Conservation (phyloP, 1,140 invertebrate genomes). For the Odontomachus brunneus region DNA sequence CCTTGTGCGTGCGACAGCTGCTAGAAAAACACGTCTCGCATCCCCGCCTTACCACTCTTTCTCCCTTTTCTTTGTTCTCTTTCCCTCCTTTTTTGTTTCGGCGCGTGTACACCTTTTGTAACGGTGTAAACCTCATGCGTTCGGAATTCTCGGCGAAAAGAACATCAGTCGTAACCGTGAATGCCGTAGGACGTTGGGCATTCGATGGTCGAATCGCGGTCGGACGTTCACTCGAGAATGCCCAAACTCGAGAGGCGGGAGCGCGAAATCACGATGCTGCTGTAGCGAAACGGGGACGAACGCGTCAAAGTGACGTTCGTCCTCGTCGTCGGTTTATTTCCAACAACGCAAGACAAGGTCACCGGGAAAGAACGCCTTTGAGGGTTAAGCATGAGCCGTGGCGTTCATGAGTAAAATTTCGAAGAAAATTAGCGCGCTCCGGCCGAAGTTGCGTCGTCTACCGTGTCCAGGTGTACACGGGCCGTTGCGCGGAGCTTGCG, state of each 20-base stretch:
- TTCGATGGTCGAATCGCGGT: not conserved
- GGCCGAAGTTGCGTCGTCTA: conserved; percentile 38
- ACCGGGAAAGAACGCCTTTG: not conserved
- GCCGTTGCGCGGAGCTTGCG: conserved; percentile 50
- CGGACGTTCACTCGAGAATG: conserved; percentile 28
- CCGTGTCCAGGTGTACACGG: conserved; percentile 55
- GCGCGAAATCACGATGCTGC: too few species aligned
- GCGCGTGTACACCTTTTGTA: conserved; percentile 27
- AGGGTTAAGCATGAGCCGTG: conserved; percentile 3
- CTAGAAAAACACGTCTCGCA: conserved; percentile 66
- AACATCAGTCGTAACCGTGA: not conserved
- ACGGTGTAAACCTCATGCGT: not conserved
- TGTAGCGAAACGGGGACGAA: too few species aligned
- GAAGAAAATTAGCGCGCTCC: conserved; percentile 41
- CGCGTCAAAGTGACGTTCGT: not conserved
- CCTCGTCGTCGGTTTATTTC: not conserved
- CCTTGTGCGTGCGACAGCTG: conserved; percentile 74
- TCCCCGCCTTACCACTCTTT: not conserved
- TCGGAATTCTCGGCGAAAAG: not conserved
- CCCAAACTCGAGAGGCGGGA: not conserved
- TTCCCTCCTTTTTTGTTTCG: not conserved
- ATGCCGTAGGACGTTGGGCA: not conserved
- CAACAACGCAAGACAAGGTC: conserved; percentile 10
- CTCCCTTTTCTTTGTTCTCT: not conserved
- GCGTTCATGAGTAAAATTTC: conserved; percentile 35